These are phyloP conservation scores for Macaca fascicularis DNA, from an alignment of 2,113 vertebrate genomes.

Conservation along the genomic window T2T-MFA8v1.1 NC_088381.1:41140501-41141000, in stretches of 20 bases:
- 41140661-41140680: not conserved
- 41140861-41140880: not conserved
- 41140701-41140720: not conserved
- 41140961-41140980: not conserved
- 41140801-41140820: slow-evolving; percentile 43
- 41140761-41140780: not conserved
- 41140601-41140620: not conserved
- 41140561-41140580: not conserved
- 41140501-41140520: too few relatives aligned
- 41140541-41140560: too few relatives aligned
- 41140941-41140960: not conserved
- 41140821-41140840: slow-evolving; percentile 14
- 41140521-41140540: too few relatives aligned
- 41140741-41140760: slow-evolving; percentile 11
- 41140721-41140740: not conserved
- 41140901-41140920: not conserved
- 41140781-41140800: not conserved
- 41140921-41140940: not conserved
- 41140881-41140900: not conserved
- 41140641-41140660: not conserved
- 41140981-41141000: slow-evolving; percentile 7
- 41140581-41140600: not conserved
- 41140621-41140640: not conserved
- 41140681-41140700: not conserved
- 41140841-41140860: slow-evolving; percentile 31